A percentile compares a stretch with the other conserved stretches of the same genome.
These are phyloP conservation scores for Calycopis cecrops DNA, from an alignment of 1,140 invertebrate genomes.

Conservation along the genomic window DNA sequence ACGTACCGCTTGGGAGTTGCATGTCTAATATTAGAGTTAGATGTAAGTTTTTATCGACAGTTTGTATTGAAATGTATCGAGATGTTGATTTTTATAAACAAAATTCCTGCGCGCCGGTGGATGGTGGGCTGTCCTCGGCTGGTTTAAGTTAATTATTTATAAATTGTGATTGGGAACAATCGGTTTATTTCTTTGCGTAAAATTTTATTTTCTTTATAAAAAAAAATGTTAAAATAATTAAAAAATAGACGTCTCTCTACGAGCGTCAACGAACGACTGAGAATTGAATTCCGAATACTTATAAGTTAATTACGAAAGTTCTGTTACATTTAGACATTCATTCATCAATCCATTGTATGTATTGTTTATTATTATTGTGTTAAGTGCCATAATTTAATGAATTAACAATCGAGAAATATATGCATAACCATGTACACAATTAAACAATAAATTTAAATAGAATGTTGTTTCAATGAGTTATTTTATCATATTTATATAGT, in stretches of 20 bases:
- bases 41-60: conserved; percentile 68
- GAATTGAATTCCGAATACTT: conserved; percentile 70
- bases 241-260: conserved; percentile 59
- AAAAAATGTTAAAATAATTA: conserved; percentile 41
- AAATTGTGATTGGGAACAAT: conserved; percentile 59
- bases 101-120: conserved; percentile 63
- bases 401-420: conserved; percentile 72
- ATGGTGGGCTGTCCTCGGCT: conserved; percentile 62
- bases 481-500: background rate
- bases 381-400: conserved; percentile 74
- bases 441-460: conserved; percentile 63
- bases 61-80: conserved; percentile 66
- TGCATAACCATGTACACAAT: conserved; percentile 74
- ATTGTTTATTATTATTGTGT: conserved; percentile 67
- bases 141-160: conserved; percentile 46
- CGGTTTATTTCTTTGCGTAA: conserved; percentile 56
- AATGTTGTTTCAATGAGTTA: conserved; percentile 48
- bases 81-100: conserved; percentile 56
- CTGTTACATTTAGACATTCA: conserved; percentile 55
- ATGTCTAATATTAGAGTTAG: conserved; percentile 55
- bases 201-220: conserved; percentile 68
- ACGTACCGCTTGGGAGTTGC: conserved; percentile 51
- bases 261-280: conserved; percentile 72
- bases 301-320: conserved; percentile 61
- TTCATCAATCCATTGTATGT: conserved; percentile 47